Conservation (phyloP, 2,797 vertebrate genomes). For the Gadopsis marmoratus region DNA sequence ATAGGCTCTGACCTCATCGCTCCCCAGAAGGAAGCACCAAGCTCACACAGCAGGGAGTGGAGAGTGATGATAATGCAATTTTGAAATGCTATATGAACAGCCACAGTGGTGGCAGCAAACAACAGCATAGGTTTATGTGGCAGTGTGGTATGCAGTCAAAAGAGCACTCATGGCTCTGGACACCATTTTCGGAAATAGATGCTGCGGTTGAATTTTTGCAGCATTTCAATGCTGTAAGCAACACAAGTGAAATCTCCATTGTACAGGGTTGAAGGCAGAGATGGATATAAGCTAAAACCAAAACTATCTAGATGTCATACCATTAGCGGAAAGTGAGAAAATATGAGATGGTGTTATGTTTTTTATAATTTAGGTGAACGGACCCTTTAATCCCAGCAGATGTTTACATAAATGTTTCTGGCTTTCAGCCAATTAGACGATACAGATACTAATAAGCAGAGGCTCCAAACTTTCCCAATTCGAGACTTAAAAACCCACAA, state of each 20-base stretch:
- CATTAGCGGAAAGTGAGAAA: neutral
- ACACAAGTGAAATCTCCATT: slow-evolving; percentile 8
- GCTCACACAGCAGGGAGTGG: neutral
- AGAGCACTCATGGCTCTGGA: neutral
- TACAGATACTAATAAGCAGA: slow-evolving; percentile 41
- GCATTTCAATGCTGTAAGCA: neutral
- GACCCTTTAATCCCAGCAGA: slow-evolving; percentile 25
- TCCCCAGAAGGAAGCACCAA: neutral
- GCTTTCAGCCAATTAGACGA: slow-evolving; percentile 10
- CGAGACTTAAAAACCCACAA: slow-evolving; percentile 42
- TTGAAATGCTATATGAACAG: neutral
- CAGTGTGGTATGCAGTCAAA: neutral
- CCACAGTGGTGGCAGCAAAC: neutral
- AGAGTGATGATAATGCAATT: neutral
- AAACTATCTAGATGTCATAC: slow-evolving; percentile 9
- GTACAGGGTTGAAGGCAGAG: neutral
- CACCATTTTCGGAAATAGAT: neutral
- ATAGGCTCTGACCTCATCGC: neutral
- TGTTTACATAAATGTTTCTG: slow-evolving; percentile 18
- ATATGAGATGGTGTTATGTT: neutral
- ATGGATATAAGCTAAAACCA: slow-evolving; percentile 15
- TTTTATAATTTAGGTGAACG: slow-evolving; percentile 9
- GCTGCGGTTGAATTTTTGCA: neutral
- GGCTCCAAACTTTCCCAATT: slow-evolving; percentile 52
- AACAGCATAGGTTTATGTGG: neutral